phyloP scores from a whole-genome alignment of 2,888 invertebrate species.

The Thereva unica region DNA sequence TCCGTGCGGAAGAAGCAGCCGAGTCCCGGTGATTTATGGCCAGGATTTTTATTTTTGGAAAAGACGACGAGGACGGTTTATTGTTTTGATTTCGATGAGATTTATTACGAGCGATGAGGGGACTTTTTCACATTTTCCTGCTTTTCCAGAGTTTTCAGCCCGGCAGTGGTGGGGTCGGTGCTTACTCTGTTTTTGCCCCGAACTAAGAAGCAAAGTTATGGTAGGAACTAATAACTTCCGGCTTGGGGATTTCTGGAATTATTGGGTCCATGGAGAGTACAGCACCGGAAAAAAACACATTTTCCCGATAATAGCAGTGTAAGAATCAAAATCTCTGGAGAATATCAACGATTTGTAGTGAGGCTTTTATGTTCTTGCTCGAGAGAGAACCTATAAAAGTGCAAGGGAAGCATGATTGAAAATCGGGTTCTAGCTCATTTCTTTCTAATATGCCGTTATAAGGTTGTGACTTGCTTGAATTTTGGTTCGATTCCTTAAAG shows the following conservation, averaged over 20 bases:
- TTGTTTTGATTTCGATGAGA: conserved; percentile 42
- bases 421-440: too few relatives aligned
- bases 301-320: too few relatives aligned
- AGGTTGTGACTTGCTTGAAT: too few relatives aligned
- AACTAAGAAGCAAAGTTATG: background rate
- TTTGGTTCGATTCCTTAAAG: too few relatives aligned
- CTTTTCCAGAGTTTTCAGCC: conserved; percentile 12
- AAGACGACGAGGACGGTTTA: conserved; percentile 38
- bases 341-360: too few relatives aligned
- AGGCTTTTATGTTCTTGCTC: too few relatives aligned
- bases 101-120: conserved; percentile 36
- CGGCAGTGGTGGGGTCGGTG: conserved; percentile 10
- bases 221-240: conserved; percentile 31
- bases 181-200: background rate
- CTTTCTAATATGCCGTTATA: too few relatives aligned
- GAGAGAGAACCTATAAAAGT: too few relatives aligned
- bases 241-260: conserved; percentile 21
- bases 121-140: conserved; percentile 30
- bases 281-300: too few relatives aligned
- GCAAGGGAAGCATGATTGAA: too few relatives aligned
- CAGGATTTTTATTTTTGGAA: conserved; percentile 38
- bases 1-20: conserved; percentile 16
- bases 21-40: conserved; percentile 30
- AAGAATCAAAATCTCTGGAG: too few relatives aligned
- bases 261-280: background rate